Evolutionary conservation across 2,888 invertebrate species (phyloP), one percentile per base, ranked within the genome.

Genomic region (Agonopterix subpropinquella): DNA sequence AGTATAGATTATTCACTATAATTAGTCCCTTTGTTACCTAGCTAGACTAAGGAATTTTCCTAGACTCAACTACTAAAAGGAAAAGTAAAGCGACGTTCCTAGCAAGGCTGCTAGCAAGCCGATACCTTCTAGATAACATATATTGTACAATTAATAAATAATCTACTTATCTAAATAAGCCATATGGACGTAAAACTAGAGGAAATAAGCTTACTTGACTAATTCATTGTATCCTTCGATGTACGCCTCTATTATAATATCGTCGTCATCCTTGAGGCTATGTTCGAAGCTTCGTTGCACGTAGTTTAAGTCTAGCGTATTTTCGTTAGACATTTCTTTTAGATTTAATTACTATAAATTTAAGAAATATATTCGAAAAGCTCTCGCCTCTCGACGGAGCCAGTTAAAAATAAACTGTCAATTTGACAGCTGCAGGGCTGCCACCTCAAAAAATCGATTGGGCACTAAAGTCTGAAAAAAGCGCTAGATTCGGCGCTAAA

Each of bases 161-260:
- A 39, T 39, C 9, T 39, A n/a, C n/a, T n/a, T 39, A 39, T 39
- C 39, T 39, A 41, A 0, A 28, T 28, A 7, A 28, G 11, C 69
- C 77, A 67, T 80, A 77, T 68, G 75, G 73, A 54, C 39, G 11
- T 42, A 42, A 42, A 11, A 44, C 53, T 55, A 44, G 56, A 51
- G 53, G 53, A 59, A 48, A 62, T 56, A 54, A 43, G 77, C 91
- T 89, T 86, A 96, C 96, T 94, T 96, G 73, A 94, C 93, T 47
- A 96, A 89, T 83, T 96, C 96, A 69, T 92, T 93, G 74, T 94
- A 96, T 51, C 94, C 95, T 53, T 92, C 90, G 47, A 96, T 89
- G 70, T 96, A 96, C 41, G 91, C 90, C 58, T 92, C 91, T 64
- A 96, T 80, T 44, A 91, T 80, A 8, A 96, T 90, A 73, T 96